Percentiles rank a stretch among this genome's conserved stretches.
These are phyloP conservation scores for Gallinago solitaria DNA, from an alignment of 2,797 vertebrate genomes.

Conservation along the genomic window DNA sequence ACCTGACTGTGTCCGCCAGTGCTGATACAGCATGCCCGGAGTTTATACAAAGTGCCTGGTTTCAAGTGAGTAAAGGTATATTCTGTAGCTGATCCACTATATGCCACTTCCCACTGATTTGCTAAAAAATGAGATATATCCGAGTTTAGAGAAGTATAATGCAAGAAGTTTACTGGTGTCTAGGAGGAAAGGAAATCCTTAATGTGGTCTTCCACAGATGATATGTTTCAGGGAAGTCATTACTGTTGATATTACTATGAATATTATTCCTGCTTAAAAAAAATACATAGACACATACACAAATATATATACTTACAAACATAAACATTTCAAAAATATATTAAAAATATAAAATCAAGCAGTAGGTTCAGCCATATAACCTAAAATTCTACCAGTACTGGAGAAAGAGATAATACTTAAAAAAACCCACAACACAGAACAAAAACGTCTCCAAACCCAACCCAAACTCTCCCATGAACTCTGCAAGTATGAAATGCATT, in stretches of 20 bases:
- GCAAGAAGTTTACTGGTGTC: background rate
- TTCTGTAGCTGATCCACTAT: slow-evolving; percentile 90
- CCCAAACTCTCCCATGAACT: background rate
- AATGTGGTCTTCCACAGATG: background rate
- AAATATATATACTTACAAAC: background rate
- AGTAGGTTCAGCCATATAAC: background rate
- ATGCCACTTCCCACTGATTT: slow-evolving; percentile 91
- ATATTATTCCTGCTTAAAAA: background rate
- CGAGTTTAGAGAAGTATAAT: background rate
- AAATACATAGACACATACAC: rapidly evolving
- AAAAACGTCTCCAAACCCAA: background rate
- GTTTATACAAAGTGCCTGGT: slow-evolving; percentile 90
- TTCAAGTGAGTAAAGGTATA: slow-evolving; percentile 89
- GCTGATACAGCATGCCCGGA: slow-evolving; percentile 94
- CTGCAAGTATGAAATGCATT: background rate
- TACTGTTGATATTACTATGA: background rate
- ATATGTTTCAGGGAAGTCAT: background rate
- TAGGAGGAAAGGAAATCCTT: background rate
- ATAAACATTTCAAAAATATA: background rate
- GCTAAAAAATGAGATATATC: slow-evolving; percentile 70
- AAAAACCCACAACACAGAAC: rapidly evolving
- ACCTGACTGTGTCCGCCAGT: slow-evolving; percentile 97
- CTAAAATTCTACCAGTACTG: background rate
- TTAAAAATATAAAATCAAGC: background rate
- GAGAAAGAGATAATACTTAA: background rate